Evolutionary conservation across 2,113 vertebrate genomes (phyloP).

Genomic region (Irena cyanogastra): DNA sequence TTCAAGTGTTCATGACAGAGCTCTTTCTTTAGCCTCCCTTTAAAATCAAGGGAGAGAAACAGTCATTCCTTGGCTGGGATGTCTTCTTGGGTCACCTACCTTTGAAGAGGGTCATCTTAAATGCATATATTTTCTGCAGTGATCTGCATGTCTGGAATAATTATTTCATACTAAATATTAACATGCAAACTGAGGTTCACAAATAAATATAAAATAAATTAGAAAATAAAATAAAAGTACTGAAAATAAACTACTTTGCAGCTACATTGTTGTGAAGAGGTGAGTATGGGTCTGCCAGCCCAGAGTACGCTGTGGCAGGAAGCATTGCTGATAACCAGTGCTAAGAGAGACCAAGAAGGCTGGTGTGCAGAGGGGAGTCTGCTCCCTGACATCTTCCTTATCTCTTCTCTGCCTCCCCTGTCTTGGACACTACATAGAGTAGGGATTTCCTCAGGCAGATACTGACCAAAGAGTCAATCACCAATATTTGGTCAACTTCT

Average conservation of each 20-base stretch:
- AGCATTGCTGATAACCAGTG: background rate
- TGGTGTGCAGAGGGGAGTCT: background rate
- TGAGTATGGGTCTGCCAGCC: background rate
- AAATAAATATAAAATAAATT: background rate
- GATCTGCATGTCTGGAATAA: background rate
- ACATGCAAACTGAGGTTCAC: background rate
- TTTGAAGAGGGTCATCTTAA: background rate
- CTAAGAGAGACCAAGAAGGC: background rate
- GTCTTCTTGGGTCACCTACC: background rate
- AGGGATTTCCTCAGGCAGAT: background rate
- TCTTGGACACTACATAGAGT: no score
- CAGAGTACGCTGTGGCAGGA: background rate
- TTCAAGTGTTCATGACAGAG: background rate
- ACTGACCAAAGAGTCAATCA: background rate
- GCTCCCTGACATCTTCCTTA: background rate
- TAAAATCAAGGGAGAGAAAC: background rate
- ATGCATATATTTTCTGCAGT: background rate
- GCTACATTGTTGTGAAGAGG: background rate
- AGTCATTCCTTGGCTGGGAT: background rate
- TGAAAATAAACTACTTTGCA: background rate
- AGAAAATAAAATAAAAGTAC: background rate
- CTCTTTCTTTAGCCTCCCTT: background rate
- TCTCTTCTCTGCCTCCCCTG: background rate
- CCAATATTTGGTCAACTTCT: background rate
- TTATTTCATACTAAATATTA: background rate